A percentile compares a stretch with the other conserved stretches of the same genome.
Evolutionary conservation across 1,140 invertebrate genomes (phyloP).

Genomic region (Eriosoma lanigerum): DNA sequence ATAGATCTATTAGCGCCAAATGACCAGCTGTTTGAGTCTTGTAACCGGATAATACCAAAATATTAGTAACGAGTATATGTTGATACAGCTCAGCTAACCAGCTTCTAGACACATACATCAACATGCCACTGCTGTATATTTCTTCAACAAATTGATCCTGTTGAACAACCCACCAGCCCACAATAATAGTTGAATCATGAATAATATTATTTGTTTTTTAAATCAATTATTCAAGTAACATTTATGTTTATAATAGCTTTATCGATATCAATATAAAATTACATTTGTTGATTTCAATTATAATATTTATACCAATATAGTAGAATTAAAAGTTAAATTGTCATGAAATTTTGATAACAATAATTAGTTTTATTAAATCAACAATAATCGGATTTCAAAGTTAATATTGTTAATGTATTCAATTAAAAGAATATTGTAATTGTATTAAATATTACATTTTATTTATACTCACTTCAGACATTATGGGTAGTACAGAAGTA

Average conservation of each 20-base stretch:
- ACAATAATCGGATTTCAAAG: no score
- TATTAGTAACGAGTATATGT: constrained; percentile 74
- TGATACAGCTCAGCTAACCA: constrained; percentile 91
- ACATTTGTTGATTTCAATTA: not conserved
- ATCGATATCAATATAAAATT: not conserved
- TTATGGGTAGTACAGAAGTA: constrained; percentile 61
- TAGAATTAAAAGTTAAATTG: no score
- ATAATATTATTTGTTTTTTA: not conserved
- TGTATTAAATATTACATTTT: not conserved
- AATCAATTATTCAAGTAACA: not conserved
- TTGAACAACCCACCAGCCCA: constrained; percentile 55
- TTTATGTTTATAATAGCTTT: not conserved
- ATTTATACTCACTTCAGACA: constrained; percentile 65
- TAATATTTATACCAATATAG: no score
- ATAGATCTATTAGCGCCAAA: constrained; percentile 72
- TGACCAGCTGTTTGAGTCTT: constrained; percentile 63
- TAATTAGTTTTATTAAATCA: no score
- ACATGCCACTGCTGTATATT: constrained; percentile 83
- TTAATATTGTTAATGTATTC: no score
- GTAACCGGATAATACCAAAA: constrained; percentile 72
- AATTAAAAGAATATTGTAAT: not conserved
- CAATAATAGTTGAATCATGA: not conserved
- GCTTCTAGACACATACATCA: constrained; percentile 86
- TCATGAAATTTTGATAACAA: no score
- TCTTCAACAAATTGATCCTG: constrained; percentile 87